These are phyloP conservation scores for Drosophila punjabiensis DNA, from an alignment of 1,140 invertebrate species.

Conservation along the genomic window DNA sequence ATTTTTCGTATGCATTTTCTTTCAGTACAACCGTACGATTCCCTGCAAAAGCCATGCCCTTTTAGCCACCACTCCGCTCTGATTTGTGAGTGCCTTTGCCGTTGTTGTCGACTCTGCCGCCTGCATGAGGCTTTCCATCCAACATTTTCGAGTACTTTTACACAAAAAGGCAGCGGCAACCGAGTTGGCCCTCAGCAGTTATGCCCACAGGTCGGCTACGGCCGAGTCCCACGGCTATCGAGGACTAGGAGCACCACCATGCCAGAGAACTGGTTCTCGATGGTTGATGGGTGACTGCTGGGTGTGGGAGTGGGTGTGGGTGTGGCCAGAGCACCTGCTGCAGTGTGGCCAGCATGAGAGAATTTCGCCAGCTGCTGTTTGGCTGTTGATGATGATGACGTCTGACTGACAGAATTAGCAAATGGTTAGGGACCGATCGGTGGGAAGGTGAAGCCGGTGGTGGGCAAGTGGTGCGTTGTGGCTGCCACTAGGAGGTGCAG, in stretches of 20 bases:
- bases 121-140: constrained; percentile 66
- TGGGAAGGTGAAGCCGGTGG: neutral
- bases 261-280: neutral
- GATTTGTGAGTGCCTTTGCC: constrained; percentile 77
- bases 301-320: neutral
- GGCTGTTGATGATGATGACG: constrained; percentile 56
- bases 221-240: constrained; percentile 46
- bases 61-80: constrained; percentile 11
- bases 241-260: constrained; percentile 37
- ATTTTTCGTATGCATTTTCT: constrained; percentile 11
- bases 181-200: constrained; percentile 32
- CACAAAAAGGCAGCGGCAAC: constrained; percentile 70
- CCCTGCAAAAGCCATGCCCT: constrained; percentile 14
- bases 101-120: constrained; percentile 56
- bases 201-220: constrained; percentile 28
- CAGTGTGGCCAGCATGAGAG: constrained; percentile 35
- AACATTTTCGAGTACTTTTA: constrained; percentile 81
- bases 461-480: neutral
- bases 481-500: constrained; percentile 1
- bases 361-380: constrained; percentile 29
- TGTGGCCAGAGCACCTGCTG: constrained; percentile 50
- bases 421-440: constrained; percentile 39
- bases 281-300: constrained; percentile 36
- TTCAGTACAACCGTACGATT: constrained; percentile 18
- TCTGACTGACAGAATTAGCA: constrained; percentile 77